Conservation (phyloP, 2,797 vertebrate species). For the Geotrypetes seraphini region DNA sequence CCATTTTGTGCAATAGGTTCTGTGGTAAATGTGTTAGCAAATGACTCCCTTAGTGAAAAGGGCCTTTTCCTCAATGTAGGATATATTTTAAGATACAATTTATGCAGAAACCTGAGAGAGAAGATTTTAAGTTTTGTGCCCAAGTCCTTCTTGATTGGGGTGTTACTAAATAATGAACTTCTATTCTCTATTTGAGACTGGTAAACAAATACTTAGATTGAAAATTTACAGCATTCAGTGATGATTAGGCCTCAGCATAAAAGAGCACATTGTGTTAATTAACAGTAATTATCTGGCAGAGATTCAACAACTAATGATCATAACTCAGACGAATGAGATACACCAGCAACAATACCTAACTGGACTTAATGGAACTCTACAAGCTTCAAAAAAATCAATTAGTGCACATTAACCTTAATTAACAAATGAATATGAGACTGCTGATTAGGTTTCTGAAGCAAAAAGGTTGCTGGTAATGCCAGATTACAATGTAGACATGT, state of each 20-base stretch:
- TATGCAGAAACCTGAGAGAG: no score
- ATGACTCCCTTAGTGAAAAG: no score
- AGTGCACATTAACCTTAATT: constrained; percentile 71
- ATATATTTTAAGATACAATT: no score
- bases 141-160: no score
- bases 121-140: no score
- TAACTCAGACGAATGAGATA: constrained; percentile 60
- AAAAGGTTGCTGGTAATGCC: constrained; percentile 47
- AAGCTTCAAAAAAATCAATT: constrained; percentile 83
- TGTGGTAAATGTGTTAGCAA: no score
- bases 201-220: constrained; percentile 33
- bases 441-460: constrained; percentile 55
- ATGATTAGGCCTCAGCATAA: constrained; percentile 32
- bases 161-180: no score
- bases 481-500: constrained; percentile 54
- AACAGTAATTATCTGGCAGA: constrained; percentile 70
- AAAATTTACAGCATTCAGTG: constrained; percentile 44
- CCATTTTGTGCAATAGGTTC: no score
- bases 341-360: constrained; percentile 51
- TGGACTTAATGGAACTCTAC: constrained; percentile 58
- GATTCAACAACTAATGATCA: constrained; percentile 65
- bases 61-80: no score
- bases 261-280: constrained; percentile 63
- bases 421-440: constrained; percentile 66
- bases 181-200: no score